Evolutionary conservation across 2,888 invertebrate species (phyloP), one percentile per base, ranked within the genome.

Genomic region (Drosophila nigricruria): DNA sequence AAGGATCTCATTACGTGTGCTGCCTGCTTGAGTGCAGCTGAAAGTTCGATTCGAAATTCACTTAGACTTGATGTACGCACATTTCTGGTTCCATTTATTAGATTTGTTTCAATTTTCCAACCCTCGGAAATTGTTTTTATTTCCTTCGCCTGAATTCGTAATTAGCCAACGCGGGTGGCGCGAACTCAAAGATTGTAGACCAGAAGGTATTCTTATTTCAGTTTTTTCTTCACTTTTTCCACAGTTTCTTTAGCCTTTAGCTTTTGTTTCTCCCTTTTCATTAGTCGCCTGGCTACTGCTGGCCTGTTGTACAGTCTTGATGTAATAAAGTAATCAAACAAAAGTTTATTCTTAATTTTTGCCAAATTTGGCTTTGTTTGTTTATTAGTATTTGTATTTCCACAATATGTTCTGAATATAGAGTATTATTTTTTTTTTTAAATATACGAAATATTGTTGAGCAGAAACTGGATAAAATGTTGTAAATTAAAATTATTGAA

Each of bases 61-160:
- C 79, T 89, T 81, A 80, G 80, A 16, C 81, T 72, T 77, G 81
- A 86, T 85, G 88, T 77, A 82, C 86, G 87, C 87, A 88, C 89
- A 89, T 88, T 88, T 88, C 81, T 84, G 89, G 88, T 89, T 82
- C 85, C 84, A 84, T 90, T 90, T 90, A 90, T 91, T 91, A 87
- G 91, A 89, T 90, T 90, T 85, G 80, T 77, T 81, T 86, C 87
- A 86, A 88, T 90, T 89, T 86, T 80, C 82, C 45, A 47, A 81
- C 47, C 77, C 64, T 58, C 16, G 27, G 1, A 70, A 73, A 70
- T 75, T 67, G 68, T 59, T 80, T 80, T 77, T 79, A 56, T 70
- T 73, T 65, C 70, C 20, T 76, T 79, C 77, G 64, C 61, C 72
- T 50, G 88, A 88, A 88, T 88, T 80, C 57, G 70, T 85, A 89